Base-by-base conservation (phyloP, 2,888 invertebrate genomes). In the Leucophora obtusa region DNA sequence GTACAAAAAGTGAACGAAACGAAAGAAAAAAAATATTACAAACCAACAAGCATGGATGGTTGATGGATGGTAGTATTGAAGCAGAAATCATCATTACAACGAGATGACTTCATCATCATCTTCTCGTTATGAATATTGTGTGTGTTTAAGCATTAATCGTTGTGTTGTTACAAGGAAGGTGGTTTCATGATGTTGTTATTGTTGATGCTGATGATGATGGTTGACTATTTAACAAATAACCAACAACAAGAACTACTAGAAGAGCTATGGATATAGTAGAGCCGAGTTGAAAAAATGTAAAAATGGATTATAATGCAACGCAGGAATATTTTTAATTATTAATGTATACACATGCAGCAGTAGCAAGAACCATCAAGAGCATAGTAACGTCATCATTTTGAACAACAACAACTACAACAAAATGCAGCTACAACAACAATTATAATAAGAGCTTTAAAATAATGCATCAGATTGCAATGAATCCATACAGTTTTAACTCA, bases 311-410 rank as follows among this genome's bases (percentile, higher is more conserved):
- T 83, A 83, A 85, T 84, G 83, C 84, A 84, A 82, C 79, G 84
- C 84, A 84, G 78, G 83, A 85, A 86, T 86, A 86, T 86, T 86
- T 81, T 86, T 84, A 86, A 87, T 86, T 85, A 86, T 86, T 87
- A 86, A 87, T 86, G 85, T 83, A 85, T 82, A 82, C 80, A 83
- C 79, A 83, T 83, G 50, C 62, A 65, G 35, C 51, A 54, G 21
- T 60, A 69, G 47, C 71, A 59, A 54, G 63, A 72, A 63, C n/a
- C 65, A 74, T 72, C 65, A 63, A 53, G 43, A 75, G 35, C 56
- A 66, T 56, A 60, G 59, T 76, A 77, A 62, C 73, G 68, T 77
- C 79, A 73, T 79, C 76, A 75, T 75, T 76, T 70, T 65, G 38
- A 66, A 74, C 56, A 68, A 50, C 71, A 69, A 50, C 58, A 65